Conservation (phyloP, 2,797 vertebrate genomes). For the Pristis pectinata region DNA sequence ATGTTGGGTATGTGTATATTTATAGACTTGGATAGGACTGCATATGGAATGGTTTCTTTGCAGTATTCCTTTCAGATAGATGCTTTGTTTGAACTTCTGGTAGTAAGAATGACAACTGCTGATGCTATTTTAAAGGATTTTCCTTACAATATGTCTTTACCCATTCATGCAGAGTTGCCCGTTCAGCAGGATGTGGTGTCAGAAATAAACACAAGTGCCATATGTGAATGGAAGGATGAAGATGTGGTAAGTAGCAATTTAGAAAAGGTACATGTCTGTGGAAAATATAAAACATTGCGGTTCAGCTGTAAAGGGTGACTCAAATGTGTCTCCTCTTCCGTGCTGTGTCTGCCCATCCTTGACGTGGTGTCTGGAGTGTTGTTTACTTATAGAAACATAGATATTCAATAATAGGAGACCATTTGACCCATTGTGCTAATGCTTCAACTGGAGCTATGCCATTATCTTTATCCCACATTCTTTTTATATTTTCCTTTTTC, state of each 20-base stretch:
- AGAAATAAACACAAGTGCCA: slow-evolving; percentile 20
- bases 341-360: background rate
- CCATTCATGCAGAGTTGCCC: slow-evolving; percentile 30
- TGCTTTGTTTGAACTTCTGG: background rate
- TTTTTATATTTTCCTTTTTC: background rate
- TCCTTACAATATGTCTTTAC: slow-evolving; percentile 10
- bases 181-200: slow-evolving; percentile 18
- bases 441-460: background rate
- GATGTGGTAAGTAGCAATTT: slow-evolving; percentile 16
- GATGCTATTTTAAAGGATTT: slow-evolving; percentile 13
- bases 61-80: background rate
- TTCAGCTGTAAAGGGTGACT: background rate
- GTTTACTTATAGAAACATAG: background rate
- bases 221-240: slow-evolving; percentile 17
- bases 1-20: background rate
- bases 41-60: background rate
- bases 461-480: background rate
- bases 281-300: background rate
- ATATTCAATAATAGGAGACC: background rate
- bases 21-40: background rate
- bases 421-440: background rate
- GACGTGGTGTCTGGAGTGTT: background rate
- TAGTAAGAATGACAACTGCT: slow-evolving; percentile 15
- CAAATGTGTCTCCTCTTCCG: background rate
- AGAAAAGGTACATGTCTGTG: background rate